Conservation (phyloP, 1,140 invertebrate species). For the Lordiphosa clarofinis region DNA sequence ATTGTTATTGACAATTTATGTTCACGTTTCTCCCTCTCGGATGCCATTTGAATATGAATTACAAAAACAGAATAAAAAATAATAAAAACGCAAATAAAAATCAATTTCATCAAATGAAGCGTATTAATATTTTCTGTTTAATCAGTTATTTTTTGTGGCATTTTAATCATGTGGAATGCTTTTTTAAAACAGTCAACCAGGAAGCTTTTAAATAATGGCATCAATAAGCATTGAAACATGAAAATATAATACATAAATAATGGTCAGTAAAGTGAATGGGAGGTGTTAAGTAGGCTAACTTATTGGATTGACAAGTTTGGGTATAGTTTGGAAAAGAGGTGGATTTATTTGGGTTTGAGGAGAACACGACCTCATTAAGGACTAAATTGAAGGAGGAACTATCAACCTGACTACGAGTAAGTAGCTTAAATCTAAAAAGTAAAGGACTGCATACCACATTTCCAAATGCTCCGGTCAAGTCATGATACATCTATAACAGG, state of each 20-base stretch:
- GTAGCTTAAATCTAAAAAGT: too few species aligned
- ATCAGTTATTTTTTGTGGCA: conserved; percentile 2
- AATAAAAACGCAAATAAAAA: conserved; percentile 53
- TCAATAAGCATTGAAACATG: conserved; percentile 3
- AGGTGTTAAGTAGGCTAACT: too few species aligned
- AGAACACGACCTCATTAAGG: too few species aligned
- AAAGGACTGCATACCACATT: too few species aligned
- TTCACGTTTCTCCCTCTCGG: conserved; percentile 24
- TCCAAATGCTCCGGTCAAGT: too few species aligned
- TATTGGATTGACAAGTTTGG: too few species aligned
- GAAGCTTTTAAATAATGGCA: conserved; percentile 7
- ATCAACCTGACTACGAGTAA: too few species aligned
- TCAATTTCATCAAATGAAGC: conserved; percentile 63
- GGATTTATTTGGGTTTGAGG: too few species aligned
- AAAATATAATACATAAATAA: background rate
- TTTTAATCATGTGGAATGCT: conserved; percentile 6
- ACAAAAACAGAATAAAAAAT: background rate
- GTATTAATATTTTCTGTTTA: conserved; percentile 47
- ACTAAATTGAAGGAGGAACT: too few species aligned
- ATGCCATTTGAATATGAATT: conserved; percentile 41
- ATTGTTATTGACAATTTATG: conserved; percentile 73
- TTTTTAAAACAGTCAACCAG: conserved; percentile 4
- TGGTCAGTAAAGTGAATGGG: too few species aligned
- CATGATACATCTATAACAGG: too few species aligned
- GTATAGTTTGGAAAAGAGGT: too few species aligned